phyloP scores from a whole-genome alignment of 2,888 invertebrate species.

The Rhogogaster chlorosoma region DNA sequence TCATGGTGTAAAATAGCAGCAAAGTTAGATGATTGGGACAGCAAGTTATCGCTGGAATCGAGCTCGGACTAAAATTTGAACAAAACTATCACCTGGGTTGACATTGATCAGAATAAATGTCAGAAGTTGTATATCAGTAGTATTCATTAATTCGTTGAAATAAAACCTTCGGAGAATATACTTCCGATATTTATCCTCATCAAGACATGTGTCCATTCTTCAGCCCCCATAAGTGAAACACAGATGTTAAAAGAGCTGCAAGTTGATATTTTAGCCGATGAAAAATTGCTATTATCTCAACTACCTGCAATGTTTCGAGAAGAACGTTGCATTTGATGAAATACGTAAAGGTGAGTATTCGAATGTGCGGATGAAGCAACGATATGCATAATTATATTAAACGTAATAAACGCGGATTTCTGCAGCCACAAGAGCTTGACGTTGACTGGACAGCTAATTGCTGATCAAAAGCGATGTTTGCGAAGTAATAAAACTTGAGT shows the following conservation, averaged over 20 bases:
- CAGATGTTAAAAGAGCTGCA: neutral
- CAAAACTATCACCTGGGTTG: neutral
- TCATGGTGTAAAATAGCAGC: conserved; percentile 17
- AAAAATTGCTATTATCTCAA: neutral
- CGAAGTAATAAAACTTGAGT: conserved; percentile 4
- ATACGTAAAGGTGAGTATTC: neutral
- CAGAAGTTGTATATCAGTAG: neutral
- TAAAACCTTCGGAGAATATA: neutral
- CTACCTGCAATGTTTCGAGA: neutral
- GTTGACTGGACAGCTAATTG: neutral
- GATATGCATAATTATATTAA: neutral
- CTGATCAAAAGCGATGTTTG: conserved; percentile 18
- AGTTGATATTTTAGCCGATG: neutral
- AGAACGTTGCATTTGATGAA: neutral
- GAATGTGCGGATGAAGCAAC: neutral
- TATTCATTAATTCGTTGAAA: neutral
- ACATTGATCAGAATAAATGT: neutral
- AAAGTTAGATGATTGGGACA: neutral
- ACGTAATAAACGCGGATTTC: neutral
- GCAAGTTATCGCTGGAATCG: no score
- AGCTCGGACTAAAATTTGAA: neutral
- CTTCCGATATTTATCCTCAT: neutral
- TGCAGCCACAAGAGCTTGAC: neutral
- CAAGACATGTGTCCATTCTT: neutral
- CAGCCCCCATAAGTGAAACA: neutral